Evolutionary conservation across 2,888 invertebrate genomes (phyloP), one percentile per base, ranked within the genome.

Genomic region (Eristalis intricaria): DNA sequence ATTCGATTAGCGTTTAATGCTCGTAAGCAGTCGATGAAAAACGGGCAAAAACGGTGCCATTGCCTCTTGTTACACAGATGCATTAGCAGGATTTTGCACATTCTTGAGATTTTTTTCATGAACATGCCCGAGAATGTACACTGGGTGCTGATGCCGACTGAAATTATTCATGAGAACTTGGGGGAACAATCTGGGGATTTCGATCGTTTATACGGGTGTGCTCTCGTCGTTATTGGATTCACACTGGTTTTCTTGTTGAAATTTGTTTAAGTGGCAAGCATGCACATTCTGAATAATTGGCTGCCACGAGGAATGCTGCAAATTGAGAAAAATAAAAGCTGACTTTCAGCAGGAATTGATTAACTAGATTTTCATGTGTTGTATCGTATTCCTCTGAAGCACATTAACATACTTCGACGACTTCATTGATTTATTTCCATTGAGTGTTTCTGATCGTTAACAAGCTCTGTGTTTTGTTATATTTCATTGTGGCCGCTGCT

Each of bases 1-100:
- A 83, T 86, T 83, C 86, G 78, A 83, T 86, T 86, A 83, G 83
- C 65, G 70, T 83, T 86, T 73, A 86, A 78, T 69, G 83, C 74
- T 83, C 23, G 73, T 40, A 74, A 86, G 64, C 65, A 23, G 73
- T 56, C 69, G 8, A 35, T 50, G 23, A 71, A 63, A 75, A 50
- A 43, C 56, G 11, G 29, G 23, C 13, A 10, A 32, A 32, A 32
- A 7, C 32, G 32, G 32, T n/a, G 50, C 35, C 23, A 43, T 60
- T 75, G 75, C 40, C 23, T 26, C 22, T 60, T 70, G 71, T 26
- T 66, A 32, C 4, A 43, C 38, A 35, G 2, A 68, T 68, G 68
- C 73, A 74, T 74, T 80, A 80, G 61, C 61, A 82, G 58, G 50
- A 50, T 35, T 64, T 11, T 38, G 32, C 19, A 76, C 35, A 61